Conservation (phyloP, 2,113 vertebrate species). For the Symphodus melops region DNA sequence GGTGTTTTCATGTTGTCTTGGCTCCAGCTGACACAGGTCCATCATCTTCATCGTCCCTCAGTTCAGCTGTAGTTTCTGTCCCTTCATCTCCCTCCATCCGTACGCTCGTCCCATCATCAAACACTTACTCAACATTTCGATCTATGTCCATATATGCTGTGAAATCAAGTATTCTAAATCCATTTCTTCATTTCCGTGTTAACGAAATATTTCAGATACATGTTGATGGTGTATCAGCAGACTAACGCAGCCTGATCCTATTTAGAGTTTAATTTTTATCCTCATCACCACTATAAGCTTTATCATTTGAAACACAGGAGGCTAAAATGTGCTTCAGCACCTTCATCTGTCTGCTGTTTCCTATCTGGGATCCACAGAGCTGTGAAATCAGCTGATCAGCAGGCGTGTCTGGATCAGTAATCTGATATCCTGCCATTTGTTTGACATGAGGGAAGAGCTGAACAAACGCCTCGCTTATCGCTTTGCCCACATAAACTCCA, state of each 20-base stretch:
- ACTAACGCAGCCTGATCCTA: neutral
- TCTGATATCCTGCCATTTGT: conserved; percentile 53
- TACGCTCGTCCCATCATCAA: too few relatives aligned
- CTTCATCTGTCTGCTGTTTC: conserved; percentile 30
- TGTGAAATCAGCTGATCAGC: conserved; percentile 37
- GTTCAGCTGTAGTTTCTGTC: too few relatives aligned
- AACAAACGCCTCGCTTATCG: conserved; percentile 49
- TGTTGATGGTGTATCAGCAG: neutral
- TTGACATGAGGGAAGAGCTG: conserved; percentile 71
- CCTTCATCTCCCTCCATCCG: too few relatives aligned
- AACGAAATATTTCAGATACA: neutral
- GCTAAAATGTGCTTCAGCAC: conserved; percentile 21
- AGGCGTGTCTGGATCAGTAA: conserved; percentile 49
- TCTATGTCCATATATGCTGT: too few relatives aligned
- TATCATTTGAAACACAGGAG: conserved; percentile 18
- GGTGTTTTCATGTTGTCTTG: too few relatives aligned
- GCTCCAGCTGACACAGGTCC: too few relatives aligned
- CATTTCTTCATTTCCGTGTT: too few relatives aligned
- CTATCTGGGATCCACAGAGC: conserved; percentile 10
- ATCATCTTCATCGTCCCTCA: too few relatives aligned
- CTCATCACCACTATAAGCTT: conserved; percentile 28
- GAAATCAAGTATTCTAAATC: too few relatives aligned
- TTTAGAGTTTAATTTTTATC: conserved; percentile 20
- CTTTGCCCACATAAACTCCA: conserved; percentile 34
- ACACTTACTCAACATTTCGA: too few relatives aligned